Conservation (phyloP, 2,113 vertebrate genomes). For the Brachionichthys hirsutus region DNA sequence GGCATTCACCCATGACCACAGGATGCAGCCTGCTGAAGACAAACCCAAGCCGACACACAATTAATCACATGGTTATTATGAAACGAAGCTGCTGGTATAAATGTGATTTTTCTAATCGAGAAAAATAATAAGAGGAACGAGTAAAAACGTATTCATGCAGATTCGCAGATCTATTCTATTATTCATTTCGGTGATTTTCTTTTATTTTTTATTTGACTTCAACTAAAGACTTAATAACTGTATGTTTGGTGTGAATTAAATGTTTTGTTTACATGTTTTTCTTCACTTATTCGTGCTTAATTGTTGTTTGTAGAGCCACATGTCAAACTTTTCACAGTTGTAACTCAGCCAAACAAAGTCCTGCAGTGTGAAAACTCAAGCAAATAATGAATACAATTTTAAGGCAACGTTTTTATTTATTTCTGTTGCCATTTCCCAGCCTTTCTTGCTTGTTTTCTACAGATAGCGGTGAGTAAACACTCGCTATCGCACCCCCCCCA, state of each 20-base stretch:
- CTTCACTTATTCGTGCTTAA: background rate
- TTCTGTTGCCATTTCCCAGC: background rate
- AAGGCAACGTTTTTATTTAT: too few species aligned
- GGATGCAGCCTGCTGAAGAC: background rate
- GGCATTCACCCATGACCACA: background rate
- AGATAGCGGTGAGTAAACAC: background rate
- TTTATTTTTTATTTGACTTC: too few species aligned
- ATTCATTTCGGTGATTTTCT: too few species aligned
- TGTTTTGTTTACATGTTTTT: background rate
- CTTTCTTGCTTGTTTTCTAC: background rate
- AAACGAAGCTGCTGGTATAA: background rate
- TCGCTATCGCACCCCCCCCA: background rate
- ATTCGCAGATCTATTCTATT: too few species aligned
- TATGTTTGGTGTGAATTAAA: background rate
- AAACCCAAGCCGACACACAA: background rate
- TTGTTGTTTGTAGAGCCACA: background rate
- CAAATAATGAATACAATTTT: background rate
- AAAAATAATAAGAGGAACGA: too few species aligned
- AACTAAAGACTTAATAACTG: background rate
- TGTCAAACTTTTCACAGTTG: constrained; percentile 25
- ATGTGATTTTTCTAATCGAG: too few species aligned
- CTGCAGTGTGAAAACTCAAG: background rate
- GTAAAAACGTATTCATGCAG: too few species aligned
- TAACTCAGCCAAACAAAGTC: background rate
- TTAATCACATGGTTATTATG: background rate